Base-by-base conservation (phyloP, 2,113 vertebrate species). In the Mandrillus leucophaeus region DNA sequence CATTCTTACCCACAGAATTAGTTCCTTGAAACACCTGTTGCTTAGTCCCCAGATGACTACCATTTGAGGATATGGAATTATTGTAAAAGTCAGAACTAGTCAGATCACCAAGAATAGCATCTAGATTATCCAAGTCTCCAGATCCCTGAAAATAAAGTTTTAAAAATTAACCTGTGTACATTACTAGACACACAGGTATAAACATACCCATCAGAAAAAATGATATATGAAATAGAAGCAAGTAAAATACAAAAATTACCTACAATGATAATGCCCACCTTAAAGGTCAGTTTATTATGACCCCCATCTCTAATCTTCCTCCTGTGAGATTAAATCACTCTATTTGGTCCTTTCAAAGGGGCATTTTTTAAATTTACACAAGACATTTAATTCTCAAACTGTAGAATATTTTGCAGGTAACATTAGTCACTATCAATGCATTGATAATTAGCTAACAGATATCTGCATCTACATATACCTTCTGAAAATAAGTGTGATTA, bases 61-160 rank as follows among this genome's bases (percentile, higher is more conserved):
- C 98, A 98, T 98, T 99, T 73, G 99, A 99, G 96, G 99, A 98
- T 96, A 99, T 32, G 32, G 99, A 98, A 97, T 99, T 99, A 25
- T 94, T 98, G 97, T 99, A 99, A 97, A 99, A 99, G 90, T 99
- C 99, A 52, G 99, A 98, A 97, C 99, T 99, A 59, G 99, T 99
- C 96, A 99, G 97, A 97, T 99, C 99, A 97, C 99, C 99, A 52
- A 99, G 98, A 98, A 99, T 99, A n/a, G 99, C 99, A 98, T 99
- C 99, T 97, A 99, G 99, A 95, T 99, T 99, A 98, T 99, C 99
- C 98, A 99, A 96, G 88, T 99, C 98, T 97, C 98, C 98, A 50
- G 98, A 95, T 92, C 99, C 98, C 99, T 99, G 98, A 93, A 98
- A 98, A 92, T 64, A 76, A 96, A 90, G 73, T 55, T 88, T 96